phyloP scores from a whole-genome alignment of 2,888 invertebrate species.

The Drosophila kokeensis region DNA sequence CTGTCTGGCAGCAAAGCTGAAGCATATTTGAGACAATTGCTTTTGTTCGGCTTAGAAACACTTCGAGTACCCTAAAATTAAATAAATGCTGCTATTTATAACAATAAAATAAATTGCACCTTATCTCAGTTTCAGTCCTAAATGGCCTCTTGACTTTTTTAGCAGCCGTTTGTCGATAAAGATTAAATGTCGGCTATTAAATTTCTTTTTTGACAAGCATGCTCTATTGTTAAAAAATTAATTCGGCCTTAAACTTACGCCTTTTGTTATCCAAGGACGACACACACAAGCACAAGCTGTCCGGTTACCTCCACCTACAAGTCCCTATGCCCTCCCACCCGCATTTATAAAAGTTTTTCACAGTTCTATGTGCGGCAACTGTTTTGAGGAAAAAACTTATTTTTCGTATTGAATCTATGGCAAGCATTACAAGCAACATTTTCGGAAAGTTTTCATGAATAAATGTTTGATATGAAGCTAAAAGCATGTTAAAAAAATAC shows the following conservation, averaged over 20 bases:
- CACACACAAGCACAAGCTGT: constrained; percentile 17
- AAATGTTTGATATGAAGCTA: constrained; percentile 42
- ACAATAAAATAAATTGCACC: constrained; percentile 58
- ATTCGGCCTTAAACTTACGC: constrained; percentile 78
- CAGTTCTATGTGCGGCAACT: constrained; percentile 1
- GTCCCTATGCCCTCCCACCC: background rate
- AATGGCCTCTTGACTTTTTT: constrained; percentile 37
- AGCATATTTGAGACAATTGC: constrained; percentile 27
- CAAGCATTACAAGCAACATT: constrained; percentile 43
- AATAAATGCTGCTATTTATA: constrained; percentile 61
- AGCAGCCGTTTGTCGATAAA: constrained; percentile 63
- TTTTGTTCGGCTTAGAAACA: background rate
- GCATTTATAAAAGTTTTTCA: constrained; percentile 63
- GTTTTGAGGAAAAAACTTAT: constrained; percentile 43
- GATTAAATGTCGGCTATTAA: constrained; percentile 75
- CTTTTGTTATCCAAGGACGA: constrained; percentile 71
- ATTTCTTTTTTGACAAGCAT: constrained; percentile 66
- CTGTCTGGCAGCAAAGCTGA: background rate
- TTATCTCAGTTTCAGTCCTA: constrained; percentile 38
- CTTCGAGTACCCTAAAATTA: constrained; percentile 33
- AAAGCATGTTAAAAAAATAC: constrained; percentile 13
- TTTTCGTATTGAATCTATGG: constrained; percentile 40
- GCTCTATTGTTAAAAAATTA: constrained; percentile 78
- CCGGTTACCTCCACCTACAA: constrained; percentile 15
- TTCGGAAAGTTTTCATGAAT: constrained; percentile 40